Conservation (phyloP, 2,113 vertebrate species). For the Stercorarius parasiticus region DNA sequence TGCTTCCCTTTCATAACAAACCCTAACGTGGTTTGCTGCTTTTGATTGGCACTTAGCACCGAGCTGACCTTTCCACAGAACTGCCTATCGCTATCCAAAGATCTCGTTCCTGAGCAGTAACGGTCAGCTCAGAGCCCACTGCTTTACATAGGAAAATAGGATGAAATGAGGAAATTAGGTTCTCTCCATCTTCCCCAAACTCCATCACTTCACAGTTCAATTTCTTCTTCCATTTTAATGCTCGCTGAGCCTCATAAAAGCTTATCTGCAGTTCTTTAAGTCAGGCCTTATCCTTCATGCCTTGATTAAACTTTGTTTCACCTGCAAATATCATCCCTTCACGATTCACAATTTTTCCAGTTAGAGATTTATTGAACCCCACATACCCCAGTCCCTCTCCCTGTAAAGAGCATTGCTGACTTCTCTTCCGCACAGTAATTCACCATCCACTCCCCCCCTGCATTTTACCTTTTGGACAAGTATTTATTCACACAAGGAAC, state of each 20-base stretch:
- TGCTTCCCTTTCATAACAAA: background rate
- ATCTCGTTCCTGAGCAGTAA: background rate
- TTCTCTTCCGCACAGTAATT: background rate
- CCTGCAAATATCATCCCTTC: background rate
- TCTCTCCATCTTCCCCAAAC: background rate
- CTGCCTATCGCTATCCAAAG: background rate
- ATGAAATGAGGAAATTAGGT: background rate
- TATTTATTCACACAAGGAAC: background rate
- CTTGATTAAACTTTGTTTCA: background rate
- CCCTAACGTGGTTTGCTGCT: background rate
- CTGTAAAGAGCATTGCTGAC: background rate
- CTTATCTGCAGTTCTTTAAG: background rate
- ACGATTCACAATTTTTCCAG: accelerated
- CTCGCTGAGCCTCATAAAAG: background rate
- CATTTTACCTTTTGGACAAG: background rate
- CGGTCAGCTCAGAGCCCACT: background rate
- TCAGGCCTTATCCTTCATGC: background rate
- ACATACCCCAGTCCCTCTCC: background rate
- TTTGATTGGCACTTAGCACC: constrained; percentile 5
- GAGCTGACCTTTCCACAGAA: background rate
- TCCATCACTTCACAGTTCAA: background rate
- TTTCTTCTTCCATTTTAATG: background rate
- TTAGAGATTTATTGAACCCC: background rate
- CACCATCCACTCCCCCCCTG: background rate
- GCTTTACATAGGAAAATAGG: background rate